Evolutionary conservation across 2,113 vertebrate genomes (phyloP).

Genomic region (Dicrurus megarhynchus): DNA sequence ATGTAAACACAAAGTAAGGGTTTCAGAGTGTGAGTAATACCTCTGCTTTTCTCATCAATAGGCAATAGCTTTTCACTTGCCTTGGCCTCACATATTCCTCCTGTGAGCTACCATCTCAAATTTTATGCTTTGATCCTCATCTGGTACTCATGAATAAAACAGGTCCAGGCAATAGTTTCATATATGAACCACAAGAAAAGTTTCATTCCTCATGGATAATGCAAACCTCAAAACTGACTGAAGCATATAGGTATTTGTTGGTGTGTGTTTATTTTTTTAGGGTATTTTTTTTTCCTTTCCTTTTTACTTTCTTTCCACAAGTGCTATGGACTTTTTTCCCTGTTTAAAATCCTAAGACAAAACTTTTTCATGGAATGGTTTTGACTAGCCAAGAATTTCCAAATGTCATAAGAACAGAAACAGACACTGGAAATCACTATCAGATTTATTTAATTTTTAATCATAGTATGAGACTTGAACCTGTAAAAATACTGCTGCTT

Average conservation of each 20-base stretch:
- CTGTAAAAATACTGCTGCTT: background rate
- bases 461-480: background rate
- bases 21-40: background rate
- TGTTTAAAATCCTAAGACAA: background rate
- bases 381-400: background rate
- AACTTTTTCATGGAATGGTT: background rate
- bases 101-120: background rate
- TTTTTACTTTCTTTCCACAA: background rate
- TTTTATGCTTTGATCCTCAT: constrained; percentile 16
- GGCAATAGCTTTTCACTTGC: background rate
- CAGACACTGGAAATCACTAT: background rate
- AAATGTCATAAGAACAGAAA: background rate
- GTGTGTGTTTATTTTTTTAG: background rate
- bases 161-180: background rate
- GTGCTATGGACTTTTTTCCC: background rate
- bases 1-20: background rate
- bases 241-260: background rate
- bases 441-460: background rate
- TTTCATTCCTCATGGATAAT: background rate
- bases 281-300: fast-evolving
- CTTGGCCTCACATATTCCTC: background rate
- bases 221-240: background rate
- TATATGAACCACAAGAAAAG: background rate
- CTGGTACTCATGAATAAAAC: constrained; percentile 16
- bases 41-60: constrained; percentile 11